These are phyloP conservation scores for Diplogasteroides magnus DNA, from an alignment of 1,140 invertebrate genomes.

Conservation along the genomic window DNA sequence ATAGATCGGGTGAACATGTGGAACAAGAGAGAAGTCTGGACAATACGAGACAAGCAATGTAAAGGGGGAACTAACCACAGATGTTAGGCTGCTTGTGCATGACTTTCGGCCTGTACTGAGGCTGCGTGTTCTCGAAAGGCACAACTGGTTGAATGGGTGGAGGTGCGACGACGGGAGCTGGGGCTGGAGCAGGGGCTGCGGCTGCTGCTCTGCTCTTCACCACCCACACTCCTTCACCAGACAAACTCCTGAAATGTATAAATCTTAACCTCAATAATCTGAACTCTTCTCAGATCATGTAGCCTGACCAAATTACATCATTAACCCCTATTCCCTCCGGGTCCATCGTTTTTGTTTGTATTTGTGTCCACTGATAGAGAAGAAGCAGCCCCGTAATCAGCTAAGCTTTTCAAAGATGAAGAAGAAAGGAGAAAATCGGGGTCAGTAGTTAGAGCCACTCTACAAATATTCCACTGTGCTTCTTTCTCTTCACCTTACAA, in stretches of 20 bases:
- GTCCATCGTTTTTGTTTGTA: not conserved
- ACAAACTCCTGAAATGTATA: slow-evolving; percentile 33
- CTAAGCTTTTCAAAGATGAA: not conserved
- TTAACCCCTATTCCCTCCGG: not conserved
- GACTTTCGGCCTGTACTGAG: slow-evolving; percentile 33
- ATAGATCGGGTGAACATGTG: not conserved
- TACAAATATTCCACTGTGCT: too few relatives aligned
- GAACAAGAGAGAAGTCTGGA: not conserved
- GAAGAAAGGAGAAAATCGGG: too few relatives aligned
- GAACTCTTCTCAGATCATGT: too few relatives aligned
- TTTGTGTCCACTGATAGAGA: too few relatives aligned
- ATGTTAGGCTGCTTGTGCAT: slow-evolving; percentile 30
- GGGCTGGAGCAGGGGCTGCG: slow-evolving; percentile 22
- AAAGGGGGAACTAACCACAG: too few relatives aligned
- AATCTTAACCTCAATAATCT: too few relatives aligned
- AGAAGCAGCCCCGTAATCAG: too few relatives aligned
- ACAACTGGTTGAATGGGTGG: too few relatives aligned
- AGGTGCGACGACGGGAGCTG: too few relatives aligned
- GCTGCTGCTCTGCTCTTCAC: slow-evolving; percentile 42
- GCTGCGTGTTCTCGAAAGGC: too few relatives aligned
- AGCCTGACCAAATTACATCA: not conserved
- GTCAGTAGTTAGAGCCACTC: too few relatives aligned
- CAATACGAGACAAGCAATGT: slow-evolving; percentile 16
- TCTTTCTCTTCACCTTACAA: too few relatives aligned
- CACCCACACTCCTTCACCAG: slow-evolving; percentile 51